phyloP scores from a whole-genome alignment of 2,797 vertebrate species.

The Acestrorhynchus altus region DNA sequence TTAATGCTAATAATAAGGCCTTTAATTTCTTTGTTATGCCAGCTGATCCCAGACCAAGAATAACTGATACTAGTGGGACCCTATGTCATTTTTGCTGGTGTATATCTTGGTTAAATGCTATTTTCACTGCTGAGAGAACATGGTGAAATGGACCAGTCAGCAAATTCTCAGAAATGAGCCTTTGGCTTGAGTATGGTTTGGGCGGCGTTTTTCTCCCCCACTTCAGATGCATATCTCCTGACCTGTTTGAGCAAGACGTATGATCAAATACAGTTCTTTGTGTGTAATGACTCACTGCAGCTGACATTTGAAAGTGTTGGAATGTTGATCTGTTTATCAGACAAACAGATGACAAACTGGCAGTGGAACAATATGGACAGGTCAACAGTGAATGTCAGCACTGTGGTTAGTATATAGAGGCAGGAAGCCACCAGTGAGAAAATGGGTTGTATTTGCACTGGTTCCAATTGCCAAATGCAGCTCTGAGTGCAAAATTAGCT shows the following conservation, averaged over 20 bases:
- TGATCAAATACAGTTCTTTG: slow-evolving; percentile 12
- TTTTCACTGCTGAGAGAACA: not conserved
- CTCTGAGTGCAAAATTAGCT: no score
- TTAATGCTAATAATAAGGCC: no score
- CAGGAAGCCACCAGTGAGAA: not conserved
- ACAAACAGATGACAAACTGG: not conserved
- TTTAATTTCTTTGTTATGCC: not conserved
- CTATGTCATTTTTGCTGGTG: not conserved
- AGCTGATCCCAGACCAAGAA: not conserved
- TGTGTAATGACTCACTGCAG: slow-evolving; percentile 2
- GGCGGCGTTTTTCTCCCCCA: not conserved
- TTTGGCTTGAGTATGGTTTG: not conserved
- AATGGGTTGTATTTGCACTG: no score
- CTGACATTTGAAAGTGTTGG: not conserved
- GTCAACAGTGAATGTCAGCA: not conserved
- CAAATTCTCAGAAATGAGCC: not conserved
- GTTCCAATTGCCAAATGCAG: no score
- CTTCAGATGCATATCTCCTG: not conserved
- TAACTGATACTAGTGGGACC: not conserved
- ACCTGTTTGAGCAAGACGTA: slow-evolving; percentile 14
- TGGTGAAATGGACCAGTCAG: not conserved
- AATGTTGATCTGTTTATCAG: not conserved
- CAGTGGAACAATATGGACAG: not conserved
- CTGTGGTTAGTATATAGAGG: not conserved
- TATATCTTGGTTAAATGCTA: slow-evolving; percentile 1